phyloP scores from a whole-genome alignment of 2,797 vertebrate species.

The Mormyrops attenuatus region DNA sequence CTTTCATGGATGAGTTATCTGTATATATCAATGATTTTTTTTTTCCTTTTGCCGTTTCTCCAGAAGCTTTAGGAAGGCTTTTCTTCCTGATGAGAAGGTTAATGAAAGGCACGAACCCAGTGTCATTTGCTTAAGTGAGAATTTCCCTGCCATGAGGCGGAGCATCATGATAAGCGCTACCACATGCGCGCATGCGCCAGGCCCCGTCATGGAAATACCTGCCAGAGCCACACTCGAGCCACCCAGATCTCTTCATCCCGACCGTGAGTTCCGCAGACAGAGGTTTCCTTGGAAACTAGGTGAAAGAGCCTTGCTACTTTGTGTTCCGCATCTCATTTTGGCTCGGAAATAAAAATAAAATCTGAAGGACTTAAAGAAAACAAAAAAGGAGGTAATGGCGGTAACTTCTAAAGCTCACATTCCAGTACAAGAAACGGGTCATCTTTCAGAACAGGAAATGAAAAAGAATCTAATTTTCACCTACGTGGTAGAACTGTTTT shows the following conservation, averaged over 20 bases:
- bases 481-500: neutral
- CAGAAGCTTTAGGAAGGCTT: neutral
- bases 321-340: constrained; percentile 43
- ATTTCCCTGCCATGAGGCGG: neutral
- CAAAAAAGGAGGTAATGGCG: neutral
- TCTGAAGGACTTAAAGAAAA: neutral
- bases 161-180: neutral
- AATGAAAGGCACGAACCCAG: neutral
- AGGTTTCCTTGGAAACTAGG: constrained; percentile 46
- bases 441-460: neutral
- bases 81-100: neutral
- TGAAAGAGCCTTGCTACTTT: constrained; percentile 40
- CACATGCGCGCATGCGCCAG: neutral
- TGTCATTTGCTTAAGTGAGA: constrained; percentile 9
- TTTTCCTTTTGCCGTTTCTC: neutral
- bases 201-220: neutral
- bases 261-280: constrained; percentile 22
- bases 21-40: neutral
- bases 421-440: neutral
- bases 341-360: constrained; percentile 16
- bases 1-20: neutral
- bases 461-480: neutral
- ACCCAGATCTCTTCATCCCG: neutral
- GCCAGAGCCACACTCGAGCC: neutral
- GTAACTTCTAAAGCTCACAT: neutral